These are phyloP conservation scores for Plusia festucae DNA, from an alignment of 2,888 invertebrate genomes.

Conservation along the genomic window DNA sequence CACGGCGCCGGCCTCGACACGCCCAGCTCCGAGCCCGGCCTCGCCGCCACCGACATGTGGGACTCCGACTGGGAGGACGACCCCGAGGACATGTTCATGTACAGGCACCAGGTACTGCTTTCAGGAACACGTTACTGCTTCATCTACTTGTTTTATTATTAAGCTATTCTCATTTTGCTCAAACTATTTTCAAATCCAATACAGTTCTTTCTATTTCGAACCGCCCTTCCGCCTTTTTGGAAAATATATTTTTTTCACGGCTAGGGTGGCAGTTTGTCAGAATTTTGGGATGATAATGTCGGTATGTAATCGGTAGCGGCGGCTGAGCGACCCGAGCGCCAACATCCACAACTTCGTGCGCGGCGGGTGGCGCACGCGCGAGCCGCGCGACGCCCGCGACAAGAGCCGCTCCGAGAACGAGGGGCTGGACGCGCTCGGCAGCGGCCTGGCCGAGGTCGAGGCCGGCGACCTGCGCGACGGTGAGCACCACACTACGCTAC, in stretches of 20 bases:
- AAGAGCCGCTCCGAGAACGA: conserved; percentile 97
- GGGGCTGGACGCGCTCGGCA: conserved; percentile 95
- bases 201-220: too few species aligned
- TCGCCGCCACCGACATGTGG: conserved; percentile 96
- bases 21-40: conserved; percentile 97
- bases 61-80: conserved; percentile 97
- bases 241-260: too few species aligned
- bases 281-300: too few species aligned
- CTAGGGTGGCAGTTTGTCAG: too few species aligned
- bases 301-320: conserved; percentile 87
- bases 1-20: conserved; percentile 98
- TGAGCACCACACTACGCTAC: too few species aligned
- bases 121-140: conserved; percentile 25
- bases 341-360: conserved; percentile 96
- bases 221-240: too few species aligned
- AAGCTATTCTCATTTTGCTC: too few species aligned
- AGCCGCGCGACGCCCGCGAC: conserved; percentile 90
- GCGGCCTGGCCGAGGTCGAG: conserved; percentile 97
- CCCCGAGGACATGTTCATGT: conserved; percentile 95
- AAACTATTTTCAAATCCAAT: too few species aligned
- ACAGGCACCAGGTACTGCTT: conserved; percentile 91
- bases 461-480: conserved; percentile 94
- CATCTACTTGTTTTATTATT: neutral
- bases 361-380: conserved; percentile 93
- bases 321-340: conserved; percentile 97